Evolutionary conservation across 2,797 vertebrate species (phyloP), one percentile per base, ranked within the genome.

Genomic region (Alosa sapidissima): DNA sequence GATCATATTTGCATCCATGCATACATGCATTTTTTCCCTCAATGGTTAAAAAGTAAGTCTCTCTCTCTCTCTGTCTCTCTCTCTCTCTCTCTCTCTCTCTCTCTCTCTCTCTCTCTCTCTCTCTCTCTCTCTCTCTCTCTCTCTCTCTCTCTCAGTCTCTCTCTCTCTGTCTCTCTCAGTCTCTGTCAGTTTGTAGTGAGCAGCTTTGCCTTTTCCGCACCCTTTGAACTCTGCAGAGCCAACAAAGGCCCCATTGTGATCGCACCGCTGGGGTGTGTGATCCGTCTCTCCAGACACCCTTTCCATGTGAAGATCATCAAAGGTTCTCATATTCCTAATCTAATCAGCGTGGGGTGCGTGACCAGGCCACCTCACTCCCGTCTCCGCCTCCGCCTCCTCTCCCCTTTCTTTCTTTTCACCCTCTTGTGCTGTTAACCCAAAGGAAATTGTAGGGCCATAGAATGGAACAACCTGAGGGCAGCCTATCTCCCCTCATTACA

Each of bases 281-380:
- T 81, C 83, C 72, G 85, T 54, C 28, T 86, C 82, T 87, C 16
- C 48, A 86, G 62, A 91, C 85, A 41, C 81, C 86, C 72, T 85
- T 36, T 84, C 49, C 81, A 68, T 87, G 82, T 89, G 82, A 89
- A 48, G 65, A 82, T 84, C 82, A 86, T 89, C 78, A 87, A 88
- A 85, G 86, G 28, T 36, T 51, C 33, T 3, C 81, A 16, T 60
- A 84, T 62, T 60, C 78, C 51, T 86, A 41, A 86, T 81, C 65
- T 81, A 81, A 47, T 90, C 85, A 86, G 78, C 11, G n/a, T 54
- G 85, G 85, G 36, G 41, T 85, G 81, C 81, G 85, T 87, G 82
- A 86, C 82, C 52, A 78, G 68, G 83, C 48, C 16, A 54, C 82
- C 78, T 84, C 36, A n/a, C 81, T 78, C 75, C 14, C 19, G 8